Base-by-base conservation (phyloP, 2,113 vertebrate genomes). In the Muntiacus reevesi region DNA sequence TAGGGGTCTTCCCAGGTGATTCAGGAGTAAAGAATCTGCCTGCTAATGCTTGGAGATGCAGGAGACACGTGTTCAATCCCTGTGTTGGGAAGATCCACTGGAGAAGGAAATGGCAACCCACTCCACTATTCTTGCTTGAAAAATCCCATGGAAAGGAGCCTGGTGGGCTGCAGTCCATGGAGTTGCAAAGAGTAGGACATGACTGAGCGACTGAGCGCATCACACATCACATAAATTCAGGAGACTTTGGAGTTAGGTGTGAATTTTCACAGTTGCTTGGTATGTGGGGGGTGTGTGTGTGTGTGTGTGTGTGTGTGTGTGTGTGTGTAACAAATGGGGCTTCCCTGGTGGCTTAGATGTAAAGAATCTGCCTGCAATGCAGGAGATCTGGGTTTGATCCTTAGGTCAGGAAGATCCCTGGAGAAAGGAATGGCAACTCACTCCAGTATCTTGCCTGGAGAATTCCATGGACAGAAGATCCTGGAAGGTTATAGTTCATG, bases 221-320 rank as follows among this genome's bases (percentile, higher is more conserved):
- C 36, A 74, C 71, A 74, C 11, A 43, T 43, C 36, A 74, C 84
- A 3, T 90, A 71, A 85, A 88, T 64, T 96, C 81, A 90, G 55
- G n/a, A 67, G 59, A 36, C 3, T 94, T 90, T 79, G 62, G 57
- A 11, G n/a, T 87, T 89, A 36, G 12, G 27, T 5, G 82, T 0
- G 11, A 54, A 33, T 86, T 98, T 98, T 94, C 21, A 97, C 54
- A 57, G 86, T 45, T 87, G 43, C 59, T 33, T 84, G n/a, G 15
- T 1, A 36, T 71, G 10, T n/a, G 62, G 15, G 0, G 5, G 30
- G 50, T 27, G 14, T 91, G 25, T 40, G 13, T 67, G 3, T 82
- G 47, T 30, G 13, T 87, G 15, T 54, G 64, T 95, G 78, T 57
- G 11, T 87, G 71, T 67, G 64, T 67, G 15, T n/a, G 50, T 50